phyloP scores from a whole-genome alignment of 2,888 invertebrate genomes.

The Loripinus fragilis region DNA sequence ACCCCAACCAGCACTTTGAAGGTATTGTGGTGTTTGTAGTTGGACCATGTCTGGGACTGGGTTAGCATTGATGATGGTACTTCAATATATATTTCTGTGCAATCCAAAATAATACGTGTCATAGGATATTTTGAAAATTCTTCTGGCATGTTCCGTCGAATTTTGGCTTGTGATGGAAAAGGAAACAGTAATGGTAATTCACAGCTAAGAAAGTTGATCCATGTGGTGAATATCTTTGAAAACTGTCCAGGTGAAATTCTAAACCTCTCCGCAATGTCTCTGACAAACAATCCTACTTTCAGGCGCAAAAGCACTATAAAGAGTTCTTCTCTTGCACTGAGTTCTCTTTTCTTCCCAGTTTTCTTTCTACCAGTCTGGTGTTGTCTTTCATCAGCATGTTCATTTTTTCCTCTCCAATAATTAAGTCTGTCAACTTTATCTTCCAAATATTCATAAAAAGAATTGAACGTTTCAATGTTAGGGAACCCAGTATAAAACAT shows the following conservation, averaged over 20 bases:
- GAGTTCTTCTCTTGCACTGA: slow-evolving; percentile 25
- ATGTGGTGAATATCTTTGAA: not conserved
- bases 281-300: slow-evolving; percentile 24
- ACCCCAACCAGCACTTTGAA: slow-evolving; percentile 61
- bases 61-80: slow-evolving; percentile 31
- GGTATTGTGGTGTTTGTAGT: slow-evolving; percentile 61
- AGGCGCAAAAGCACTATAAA: slow-evolving; percentile 26
- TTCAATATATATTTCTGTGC: slow-evolving; percentile 9
- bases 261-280: not conserved
- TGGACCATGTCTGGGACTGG: slow-evolving; percentile 55
- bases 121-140: not conserved
- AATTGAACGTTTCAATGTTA: slow-evolving; percentile 26
- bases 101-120: not conserved
- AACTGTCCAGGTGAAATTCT: not conserved
- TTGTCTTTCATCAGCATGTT: not conserved
- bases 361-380: slow-evolving; percentile 8
- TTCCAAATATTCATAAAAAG: slow-evolving; percentile 37
- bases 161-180: not conserved
- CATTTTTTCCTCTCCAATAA: slow-evolving; percentile 36
- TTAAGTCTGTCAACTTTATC: slow-evolving; percentile 28
- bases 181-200: not conserved
- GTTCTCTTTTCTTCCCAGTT: slow-evolving; percentile 24
- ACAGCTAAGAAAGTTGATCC: not conserved
- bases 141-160: not conserved
- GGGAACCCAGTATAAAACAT: not conserved